Base-by-base conservation (phyloP, 2,888 invertebrate species). In the Caenorhabditis zanzibari region DNA sequence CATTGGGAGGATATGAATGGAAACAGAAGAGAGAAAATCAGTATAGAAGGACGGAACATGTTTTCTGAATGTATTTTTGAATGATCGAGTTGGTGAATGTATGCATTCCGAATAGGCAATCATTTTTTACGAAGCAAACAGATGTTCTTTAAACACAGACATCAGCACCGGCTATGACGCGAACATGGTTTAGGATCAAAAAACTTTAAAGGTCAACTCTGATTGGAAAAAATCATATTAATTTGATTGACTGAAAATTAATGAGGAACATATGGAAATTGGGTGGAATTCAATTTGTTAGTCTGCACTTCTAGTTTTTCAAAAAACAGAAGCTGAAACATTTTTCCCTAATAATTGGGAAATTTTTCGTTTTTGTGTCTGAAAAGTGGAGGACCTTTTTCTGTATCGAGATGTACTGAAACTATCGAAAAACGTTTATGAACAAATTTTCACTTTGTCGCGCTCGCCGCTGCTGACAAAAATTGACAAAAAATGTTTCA, bases 1-100 rank as follows among this genome's bases (percentile, higher is more conserved):
- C 82, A 82, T 64, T 82, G 81, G 3, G 49, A 24, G 47, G 44
- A 26, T n/a, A 59, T 28, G n/a, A 24, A 4, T 9, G 68, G 66
- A n/a, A 75, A 12, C 9, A 32, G 35, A 22, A 61, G 14, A 24
- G 47, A 10, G 22, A 74, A 12, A 19, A 59, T 19, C 1, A 19
- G 19, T 19, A 19, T n/a, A 44, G 28, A 32, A 24, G n/a, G 49
- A 28, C 28, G 47, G 14, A 10, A 16, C 44, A 63, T 63, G 22
- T 38, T 59, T n/a, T 16, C 0, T 10, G 59, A 38, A 59, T 22
- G 59, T 54, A 54, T 38, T 2, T 6, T 26, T 56, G 14, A 26
- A 26, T 6, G 56, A 26, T 38, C 38, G 38, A 12, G 38, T 10
- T 10, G 6, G 54, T 2, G 47, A 47, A 47, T 19, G 19, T 19